A percentile compares a stretch with the other conserved stretches of the same genome.
Conservation (phyloP, 2,888 invertebrate species). For the Sarcophaga carnaria region DNA sequence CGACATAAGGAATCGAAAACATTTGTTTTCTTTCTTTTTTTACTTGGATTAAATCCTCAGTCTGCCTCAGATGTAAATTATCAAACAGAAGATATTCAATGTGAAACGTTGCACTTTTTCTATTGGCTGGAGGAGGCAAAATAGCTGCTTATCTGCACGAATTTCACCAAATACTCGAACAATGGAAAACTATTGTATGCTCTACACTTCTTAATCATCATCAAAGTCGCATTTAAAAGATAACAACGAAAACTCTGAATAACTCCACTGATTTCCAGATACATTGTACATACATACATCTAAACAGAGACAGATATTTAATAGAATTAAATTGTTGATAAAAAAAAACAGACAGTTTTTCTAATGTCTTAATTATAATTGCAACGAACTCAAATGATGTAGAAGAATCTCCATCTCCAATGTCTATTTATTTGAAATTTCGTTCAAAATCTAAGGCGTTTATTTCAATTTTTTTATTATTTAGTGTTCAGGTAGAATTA, state of each 20-base stretch:
- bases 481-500: too few species aligned
- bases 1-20: constrained; percentile 28
- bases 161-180: constrained; percentile 31
- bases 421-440: too few species aligned
- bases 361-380: too few species aligned
- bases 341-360: neutral
- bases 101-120: neutral
- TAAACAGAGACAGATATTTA: neutral
- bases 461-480: too few species aligned
- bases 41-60: constrained; percentile 16
- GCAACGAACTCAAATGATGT: too few species aligned
- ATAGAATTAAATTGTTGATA: neutral
- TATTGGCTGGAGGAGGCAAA: neutral
- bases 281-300: neutral
- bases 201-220: constrained; percentile 50
- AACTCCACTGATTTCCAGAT: neutral
- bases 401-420: too few species aligned
- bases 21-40: constrained; percentile 22
- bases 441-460: too few species aligned
- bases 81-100: constrained; percentile 29
- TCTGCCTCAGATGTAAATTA: constrained; percentile 36
- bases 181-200: constrained; percentile 40
- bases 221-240: constrained; percentile 54
- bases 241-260: constrained; percentile 1
- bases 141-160: constrained; percentile 15